A percentile compares a stretch with the other conserved stretches of the same genome.
Evolutionary conservation across 2,113 vertebrate genomes (phyloP).

Genomic region (Rallus limicola): DNA sequence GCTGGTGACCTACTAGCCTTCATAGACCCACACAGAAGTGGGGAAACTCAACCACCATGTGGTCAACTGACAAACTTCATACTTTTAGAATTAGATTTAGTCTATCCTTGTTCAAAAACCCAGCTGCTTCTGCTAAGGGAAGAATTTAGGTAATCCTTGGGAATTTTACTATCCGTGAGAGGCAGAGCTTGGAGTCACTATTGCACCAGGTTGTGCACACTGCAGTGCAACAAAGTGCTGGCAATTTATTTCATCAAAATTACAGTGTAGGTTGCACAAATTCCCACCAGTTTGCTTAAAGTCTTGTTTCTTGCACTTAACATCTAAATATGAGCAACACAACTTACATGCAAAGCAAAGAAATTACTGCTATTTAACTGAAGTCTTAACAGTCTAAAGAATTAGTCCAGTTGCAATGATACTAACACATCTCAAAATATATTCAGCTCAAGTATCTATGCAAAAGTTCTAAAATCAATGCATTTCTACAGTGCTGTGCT

Average conservation of each 20-base stretch:
- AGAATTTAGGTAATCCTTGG: background rate
- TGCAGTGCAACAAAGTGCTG: background rate
- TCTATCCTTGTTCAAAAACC: background rate
- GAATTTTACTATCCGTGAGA: background rate
- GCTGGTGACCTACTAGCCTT: background rate
- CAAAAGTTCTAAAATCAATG: background rate
- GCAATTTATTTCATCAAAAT: background rate
- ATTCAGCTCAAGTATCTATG: background rate
- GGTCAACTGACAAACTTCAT: background rate
- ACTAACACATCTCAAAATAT: background rate
- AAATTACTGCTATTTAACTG: background rate
- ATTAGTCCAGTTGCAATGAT: background rate
- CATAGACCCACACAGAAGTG: rapidly evolving
- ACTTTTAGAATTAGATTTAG: background rate
- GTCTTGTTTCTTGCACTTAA: background rate
- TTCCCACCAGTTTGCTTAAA: background rate
- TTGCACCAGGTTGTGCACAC: background rate
- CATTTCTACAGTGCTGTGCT: background rate
- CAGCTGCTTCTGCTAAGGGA: background rate
- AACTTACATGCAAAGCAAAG: background rate
- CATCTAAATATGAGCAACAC: background rate
- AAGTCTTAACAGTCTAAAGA: background rate
- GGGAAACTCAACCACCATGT: background rate
- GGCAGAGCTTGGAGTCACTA: background rate
- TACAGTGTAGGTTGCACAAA: background rate